phyloP scores from a whole-genome alignment of 2,113 vertebrate genomes.

The Parus major region DNA sequence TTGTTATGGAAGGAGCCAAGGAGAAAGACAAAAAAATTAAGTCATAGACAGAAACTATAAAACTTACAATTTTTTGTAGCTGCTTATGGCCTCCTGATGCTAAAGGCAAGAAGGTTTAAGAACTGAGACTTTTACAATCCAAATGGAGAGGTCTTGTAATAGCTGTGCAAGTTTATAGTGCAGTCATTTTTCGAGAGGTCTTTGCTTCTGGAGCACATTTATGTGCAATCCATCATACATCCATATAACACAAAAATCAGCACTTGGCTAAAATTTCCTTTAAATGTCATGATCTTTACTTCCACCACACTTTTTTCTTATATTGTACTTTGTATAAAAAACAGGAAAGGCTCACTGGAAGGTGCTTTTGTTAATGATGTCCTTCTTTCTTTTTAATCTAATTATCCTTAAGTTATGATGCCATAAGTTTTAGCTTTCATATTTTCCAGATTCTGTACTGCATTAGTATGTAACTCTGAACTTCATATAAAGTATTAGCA shows the following conservation, averaged over 20 bases:
- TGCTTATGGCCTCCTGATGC: background rate
- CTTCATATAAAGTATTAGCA: no score
- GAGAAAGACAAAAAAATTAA: background rate
- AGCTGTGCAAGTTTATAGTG: background rate
- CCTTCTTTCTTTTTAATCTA: background rate
- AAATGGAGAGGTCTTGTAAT: background rate
- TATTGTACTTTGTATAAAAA: background rate
- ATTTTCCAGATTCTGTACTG: no score
- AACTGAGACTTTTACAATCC: background rate
- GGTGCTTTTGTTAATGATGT: background rate
- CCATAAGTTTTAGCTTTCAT: no score
- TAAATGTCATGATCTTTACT: background rate
- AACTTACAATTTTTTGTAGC: background rate
- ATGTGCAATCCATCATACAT: background rate
- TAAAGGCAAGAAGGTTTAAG: background rate
- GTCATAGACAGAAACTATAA: background rate
- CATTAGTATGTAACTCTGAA: no score
- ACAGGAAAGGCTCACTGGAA: background rate
- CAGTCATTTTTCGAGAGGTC: background rate
- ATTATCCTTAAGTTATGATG: background rate
- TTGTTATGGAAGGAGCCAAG: background rate
- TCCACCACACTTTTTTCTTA: background rate
- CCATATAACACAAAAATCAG: background rate
- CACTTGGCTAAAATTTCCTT: background rate
- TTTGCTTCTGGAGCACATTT: background rate